phyloP scores from a whole-genome alignment of 2,888 invertebrate genomes.

The Monochamus alternatus region DNA sequence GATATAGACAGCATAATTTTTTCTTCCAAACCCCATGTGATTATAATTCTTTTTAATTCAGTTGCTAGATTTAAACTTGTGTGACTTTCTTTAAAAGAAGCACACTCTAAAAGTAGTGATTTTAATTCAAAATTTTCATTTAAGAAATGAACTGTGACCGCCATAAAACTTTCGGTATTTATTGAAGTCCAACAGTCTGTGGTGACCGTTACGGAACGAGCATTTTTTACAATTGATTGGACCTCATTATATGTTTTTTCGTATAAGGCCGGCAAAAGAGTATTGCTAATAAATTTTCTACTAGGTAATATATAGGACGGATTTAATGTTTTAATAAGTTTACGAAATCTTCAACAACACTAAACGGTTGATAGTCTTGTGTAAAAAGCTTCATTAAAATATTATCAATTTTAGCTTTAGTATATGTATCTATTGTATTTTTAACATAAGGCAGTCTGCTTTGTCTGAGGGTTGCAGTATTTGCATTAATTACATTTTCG shows the following conservation, averaged over 20 bases:
- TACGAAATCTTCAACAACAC: neutral
- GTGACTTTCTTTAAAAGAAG: constrained; percentile 44
- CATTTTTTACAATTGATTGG: constrained; percentile 31
- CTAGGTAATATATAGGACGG: constrained; percentile 41
- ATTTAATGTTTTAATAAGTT: constrained; percentile 29
- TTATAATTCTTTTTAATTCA: constrained; percentile 37
- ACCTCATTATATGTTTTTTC: constrained; percentile 34
- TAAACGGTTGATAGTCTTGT: neutral
- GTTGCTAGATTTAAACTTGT: constrained; percentile 50
- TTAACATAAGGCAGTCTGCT: no score
- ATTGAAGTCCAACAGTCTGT: no score
- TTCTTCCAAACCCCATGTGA: constrained; percentile 43
- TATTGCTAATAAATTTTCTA: constrained; percentile 34
- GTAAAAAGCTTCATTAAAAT: neutral
- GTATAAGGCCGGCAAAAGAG: constrained; percentile 33
- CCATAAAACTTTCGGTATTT: no score
- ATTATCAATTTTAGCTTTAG: no score
- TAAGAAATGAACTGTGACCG: no score
- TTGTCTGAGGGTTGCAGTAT: no score
- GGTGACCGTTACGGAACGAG: no score
- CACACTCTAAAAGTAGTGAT: constrained; percentile 53
- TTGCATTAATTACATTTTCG: no score
- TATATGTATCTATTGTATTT: no score
- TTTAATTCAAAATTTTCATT: no score
- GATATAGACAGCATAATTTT: constrained; percentile 54